These are phyloP conservation scores for Acrobasis repandana DNA, from an alignment of 2,888 invertebrate species.

Conservation along the genomic window DNA sequence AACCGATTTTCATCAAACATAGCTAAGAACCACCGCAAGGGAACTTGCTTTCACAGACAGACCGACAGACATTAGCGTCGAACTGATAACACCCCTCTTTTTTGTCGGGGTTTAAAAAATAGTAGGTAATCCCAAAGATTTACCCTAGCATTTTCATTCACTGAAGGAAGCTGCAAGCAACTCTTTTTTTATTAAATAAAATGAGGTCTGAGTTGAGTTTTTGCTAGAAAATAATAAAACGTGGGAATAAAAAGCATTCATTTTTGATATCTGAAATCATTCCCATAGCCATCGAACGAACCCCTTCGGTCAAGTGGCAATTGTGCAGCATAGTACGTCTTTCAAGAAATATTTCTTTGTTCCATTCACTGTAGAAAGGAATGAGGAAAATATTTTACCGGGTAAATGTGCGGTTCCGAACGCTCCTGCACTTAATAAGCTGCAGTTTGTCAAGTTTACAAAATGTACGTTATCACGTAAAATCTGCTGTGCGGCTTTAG, in stretches of 20 bases:
- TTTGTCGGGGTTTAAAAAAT: no score
- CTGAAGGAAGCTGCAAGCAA: no score
- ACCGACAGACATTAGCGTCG: no score
- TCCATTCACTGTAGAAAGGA: not conserved
- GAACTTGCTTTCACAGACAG: no score
- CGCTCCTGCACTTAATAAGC: not conserved
- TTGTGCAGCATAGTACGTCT: not conserved
- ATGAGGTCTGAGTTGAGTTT: no score
- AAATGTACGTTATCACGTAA: not conserved
- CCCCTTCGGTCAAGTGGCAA: not conserved
- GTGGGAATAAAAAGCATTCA: not conserved
- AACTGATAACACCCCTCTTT: no score
- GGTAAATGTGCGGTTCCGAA: not conserved
- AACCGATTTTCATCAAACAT: no score
- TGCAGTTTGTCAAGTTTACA: not conserved
- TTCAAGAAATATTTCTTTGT: conserved; percentile 4
- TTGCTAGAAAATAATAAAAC: not conserved
- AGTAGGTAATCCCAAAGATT: no score
- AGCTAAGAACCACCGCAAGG: no score
- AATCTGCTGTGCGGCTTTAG: not conserved
- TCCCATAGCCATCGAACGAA: not conserved
- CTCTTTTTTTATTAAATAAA: no score
- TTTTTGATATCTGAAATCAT: not conserved
- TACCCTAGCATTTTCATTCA: no score
- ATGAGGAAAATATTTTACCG: conserved; percentile 2